phyloP scores from a whole-genome alignment of 2,888 invertebrate genomes.

The Synanthedon andrenaeformis region DNA sequence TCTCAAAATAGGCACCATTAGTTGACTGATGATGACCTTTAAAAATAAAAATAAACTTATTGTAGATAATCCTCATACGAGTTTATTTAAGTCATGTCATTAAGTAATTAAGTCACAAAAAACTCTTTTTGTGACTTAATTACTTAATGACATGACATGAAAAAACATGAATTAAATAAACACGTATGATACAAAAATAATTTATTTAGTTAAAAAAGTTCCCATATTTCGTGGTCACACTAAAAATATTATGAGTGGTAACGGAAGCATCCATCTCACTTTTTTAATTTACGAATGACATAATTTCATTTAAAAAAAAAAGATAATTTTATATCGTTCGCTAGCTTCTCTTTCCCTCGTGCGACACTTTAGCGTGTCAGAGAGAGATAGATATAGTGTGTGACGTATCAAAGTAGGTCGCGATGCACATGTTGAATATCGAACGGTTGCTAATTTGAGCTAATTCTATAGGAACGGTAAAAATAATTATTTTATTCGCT shows the following conservation, averaged over 20 bases:
- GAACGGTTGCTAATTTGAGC: conserved; percentile 18
- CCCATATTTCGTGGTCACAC: conserved; percentile 6
- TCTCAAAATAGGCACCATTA: too few relatives aligned
- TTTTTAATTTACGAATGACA: conserved; percentile 29
- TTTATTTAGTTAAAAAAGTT: conserved; percentile 6
- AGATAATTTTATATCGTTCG: conserved; percentile 1
- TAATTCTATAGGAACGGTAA: conserved; percentile 39
- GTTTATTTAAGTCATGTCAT: too few relatives aligned
- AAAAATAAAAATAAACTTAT: too few relatives aligned
- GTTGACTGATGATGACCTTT: too few relatives aligned
- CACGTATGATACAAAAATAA: too few relatives aligned
- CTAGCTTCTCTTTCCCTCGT: conserved; percentile 6
- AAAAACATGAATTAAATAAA: too few relatives aligned
- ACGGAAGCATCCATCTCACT: conserved; percentile 19
- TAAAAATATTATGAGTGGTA: conserved; percentile 7
- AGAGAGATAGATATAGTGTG: conserved; percentile 9
- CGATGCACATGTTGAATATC: not conserved
- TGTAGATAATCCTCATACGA: too few relatives aligned
- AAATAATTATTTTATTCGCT: conserved; percentile 19
- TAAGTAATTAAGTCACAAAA: too few relatives aligned
- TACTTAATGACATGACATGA: too few relatives aligned
- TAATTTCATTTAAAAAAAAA: conserved; percentile 26
- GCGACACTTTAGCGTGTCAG: conserved; percentile 1
- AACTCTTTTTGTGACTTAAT: too few relatives aligned
- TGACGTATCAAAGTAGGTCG: conserved; percentile 10